A percentile compares a stretch with the other conserved stretches of the same genome.
These are phyloP conservation scores for Misgurnus anguillicaudatus DNA, from an alignment of 2,113 vertebrate genomes.

Conservation along the genomic window DNA sequence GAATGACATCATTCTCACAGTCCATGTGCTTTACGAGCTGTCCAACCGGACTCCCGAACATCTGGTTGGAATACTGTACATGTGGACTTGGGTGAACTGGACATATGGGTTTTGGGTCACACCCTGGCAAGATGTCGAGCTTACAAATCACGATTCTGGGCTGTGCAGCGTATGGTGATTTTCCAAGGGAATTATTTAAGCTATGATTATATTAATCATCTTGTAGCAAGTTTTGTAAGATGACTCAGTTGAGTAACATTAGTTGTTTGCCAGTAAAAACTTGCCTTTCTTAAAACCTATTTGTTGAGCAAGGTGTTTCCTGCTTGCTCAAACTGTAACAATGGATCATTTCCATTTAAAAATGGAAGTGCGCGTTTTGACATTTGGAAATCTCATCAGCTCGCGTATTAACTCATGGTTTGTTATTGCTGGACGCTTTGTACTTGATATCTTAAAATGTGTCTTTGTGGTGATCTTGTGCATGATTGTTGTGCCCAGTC, in stretches of 20 bases:
- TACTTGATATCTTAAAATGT: background rate
- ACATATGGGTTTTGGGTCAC: constrained; percentile 42
- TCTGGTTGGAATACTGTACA: constrained; percentile 31
- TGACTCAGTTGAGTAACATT: constrained; percentile 48
- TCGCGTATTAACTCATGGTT: constrained; percentile 43
- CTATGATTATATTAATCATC: background rate
- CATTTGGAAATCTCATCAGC: constrained; percentile 72
- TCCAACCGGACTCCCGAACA: constrained; percentile 9
- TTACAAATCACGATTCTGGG: constrained; percentile 17
- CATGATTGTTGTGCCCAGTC: background rate
- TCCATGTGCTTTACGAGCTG: constrained; percentile 18
- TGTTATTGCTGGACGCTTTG: background rate
- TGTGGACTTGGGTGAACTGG: background rate
- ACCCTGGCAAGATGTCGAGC: constrained; percentile 6
- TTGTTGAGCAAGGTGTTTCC: constrained; percentile 78
- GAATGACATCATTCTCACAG: constrained; percentile 3
- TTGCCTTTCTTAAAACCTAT: constrained; percentile 48
- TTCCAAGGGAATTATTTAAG: constrained; percentile 26
- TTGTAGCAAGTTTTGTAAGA: constrained; percentile 39
- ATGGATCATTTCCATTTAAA: constrained; percentile 71
- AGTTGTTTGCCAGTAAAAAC: constrained; percentile 54
- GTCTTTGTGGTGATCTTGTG: background rate
- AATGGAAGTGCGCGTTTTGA: constrained; percentile 68
- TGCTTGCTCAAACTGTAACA: constrained; percentile 69
- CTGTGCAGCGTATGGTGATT: constrained; percentile 1